These are phyloP conservation scores for Macquaria ambigua DNA, from an alignment of 2,113 vertebrate genomes.

Conservation along the genomic window DNA sequence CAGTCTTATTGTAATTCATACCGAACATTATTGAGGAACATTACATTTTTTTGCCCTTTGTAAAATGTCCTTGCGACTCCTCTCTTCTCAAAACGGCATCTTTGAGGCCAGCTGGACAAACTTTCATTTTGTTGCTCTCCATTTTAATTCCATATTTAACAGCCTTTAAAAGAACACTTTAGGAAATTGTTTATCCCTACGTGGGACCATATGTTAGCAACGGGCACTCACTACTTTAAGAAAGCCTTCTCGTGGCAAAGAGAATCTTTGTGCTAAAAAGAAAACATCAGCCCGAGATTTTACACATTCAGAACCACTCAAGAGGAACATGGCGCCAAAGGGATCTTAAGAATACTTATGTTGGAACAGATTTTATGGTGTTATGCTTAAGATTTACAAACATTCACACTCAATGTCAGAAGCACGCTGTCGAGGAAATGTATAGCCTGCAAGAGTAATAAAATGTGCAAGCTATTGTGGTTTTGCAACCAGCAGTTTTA, in stretches of 20 bases:
- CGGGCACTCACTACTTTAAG: neutral
- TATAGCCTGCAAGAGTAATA: constrained; percentile 51
- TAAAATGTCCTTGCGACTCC: constrained; percentile 54
- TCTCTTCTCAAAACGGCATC: constrained; percentile 31
- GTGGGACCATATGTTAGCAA: constrained; percentile 8
- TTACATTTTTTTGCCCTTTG: constrained; percentile 34
- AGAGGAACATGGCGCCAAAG: neutral
- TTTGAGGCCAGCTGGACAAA: constrained; percentile 48
- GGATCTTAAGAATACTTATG: constrained; percentile 1
- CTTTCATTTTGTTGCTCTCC: constrained; percentile 5
- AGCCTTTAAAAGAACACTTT: constrained; percentile 50
- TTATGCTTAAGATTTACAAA: constrained; percentile 56
- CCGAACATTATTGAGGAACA: constrained; percentile 28
- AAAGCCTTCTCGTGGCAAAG: neutral
- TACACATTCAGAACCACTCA: constrained; percentile 22
- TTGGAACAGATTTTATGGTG: constrained; percentile 50
- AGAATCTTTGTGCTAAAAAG: neutral
- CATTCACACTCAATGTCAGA: constrained; percentile 46
- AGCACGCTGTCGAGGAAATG: constrained; percentile 56
- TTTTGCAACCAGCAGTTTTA: constrained; percentile 61
- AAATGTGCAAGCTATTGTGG: constrained; percentile 57
- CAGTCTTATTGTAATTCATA: constrained; percentile 47
- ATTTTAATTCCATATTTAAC: constrained; percentile 35
- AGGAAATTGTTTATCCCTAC: constrained; percentile 36
- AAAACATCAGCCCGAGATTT: neutral